Evolutionary conservation across 2,797 vertebrate genomes (phyloP).

Genomic region (Gambelia wislizenii): DNA sequence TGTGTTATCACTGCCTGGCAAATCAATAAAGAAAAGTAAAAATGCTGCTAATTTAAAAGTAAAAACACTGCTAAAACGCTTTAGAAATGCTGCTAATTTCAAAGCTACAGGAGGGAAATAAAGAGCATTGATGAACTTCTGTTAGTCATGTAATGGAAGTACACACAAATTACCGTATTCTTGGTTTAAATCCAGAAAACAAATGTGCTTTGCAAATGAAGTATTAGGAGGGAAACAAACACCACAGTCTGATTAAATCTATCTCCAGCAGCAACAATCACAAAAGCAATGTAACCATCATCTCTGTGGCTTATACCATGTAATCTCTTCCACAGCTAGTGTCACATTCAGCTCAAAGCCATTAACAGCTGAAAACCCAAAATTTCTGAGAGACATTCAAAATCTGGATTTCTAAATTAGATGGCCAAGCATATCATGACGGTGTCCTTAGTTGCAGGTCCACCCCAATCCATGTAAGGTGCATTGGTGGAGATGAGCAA

Average conservation of each 20-base stretch:
- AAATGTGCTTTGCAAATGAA: constrained; percentile 62
- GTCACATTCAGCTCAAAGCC: constrained; percentile 51
- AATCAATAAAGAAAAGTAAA: not conserved
- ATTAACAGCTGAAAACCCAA: constrained; percentile 58
- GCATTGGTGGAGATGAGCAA: no score
- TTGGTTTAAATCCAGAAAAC: constrained; percentile 35
- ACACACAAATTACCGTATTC: not conserved
- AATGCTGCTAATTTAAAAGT: constrained; percentile 12
- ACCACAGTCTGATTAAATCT: constrained; percentile 32
- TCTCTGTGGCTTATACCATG: constrained; percentile 38
- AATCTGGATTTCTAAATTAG: constrained; percentile 17
- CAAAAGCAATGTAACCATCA: constrained; percentile 17
- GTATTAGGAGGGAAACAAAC: constrained; percentile 53
- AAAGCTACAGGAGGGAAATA: not conserved
- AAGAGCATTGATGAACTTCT: constrained; percentile 41
- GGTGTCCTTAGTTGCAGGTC: not conserved
- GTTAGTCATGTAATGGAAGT: constrained; percentile 39
- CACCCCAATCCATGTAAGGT: not conserved
- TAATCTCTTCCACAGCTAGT: constrained; percentile 54
- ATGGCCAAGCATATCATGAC: not conserved
- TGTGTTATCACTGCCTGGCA: not conserved
- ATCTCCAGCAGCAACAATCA: constrained; percentile 34
- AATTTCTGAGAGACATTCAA: constrained; percentile 53
- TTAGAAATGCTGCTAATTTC: not conserved
- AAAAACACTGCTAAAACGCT: no score